Evolutionary conservation across 2,113 vertebrate species (phyloP).

Genomic region (Misgurnus anguillicaudatus): DNA sequence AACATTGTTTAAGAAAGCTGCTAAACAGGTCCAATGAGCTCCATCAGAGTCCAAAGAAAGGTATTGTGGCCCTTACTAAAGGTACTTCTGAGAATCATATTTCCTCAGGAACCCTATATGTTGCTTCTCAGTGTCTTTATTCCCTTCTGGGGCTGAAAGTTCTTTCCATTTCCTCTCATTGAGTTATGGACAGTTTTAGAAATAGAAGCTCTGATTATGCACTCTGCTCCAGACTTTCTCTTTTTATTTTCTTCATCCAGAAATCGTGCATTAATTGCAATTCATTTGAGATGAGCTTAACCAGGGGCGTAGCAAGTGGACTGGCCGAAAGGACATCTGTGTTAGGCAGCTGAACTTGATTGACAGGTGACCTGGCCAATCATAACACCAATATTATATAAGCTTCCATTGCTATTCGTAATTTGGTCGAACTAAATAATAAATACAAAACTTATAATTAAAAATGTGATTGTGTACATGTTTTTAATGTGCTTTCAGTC

Average conservation of each 20-base stretch:
- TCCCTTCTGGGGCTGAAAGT: not conserved
- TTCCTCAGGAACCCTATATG: not conserved
- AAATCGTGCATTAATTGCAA: slow-evolving; percentile 17
- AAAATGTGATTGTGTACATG: too few relatives aligned
- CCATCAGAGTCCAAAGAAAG: not conserved
- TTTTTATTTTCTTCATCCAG: slow-evolving; percentile 15
- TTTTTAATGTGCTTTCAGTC: too few relatives aligned
- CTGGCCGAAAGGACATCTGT: too few relatives aligned
- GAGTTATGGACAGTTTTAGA: slow-evolving; percentile 49
- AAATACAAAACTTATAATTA: too few relatives aligned
- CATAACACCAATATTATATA: too few relatives aligned
- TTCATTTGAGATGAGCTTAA: slow-evolving; percentile 21
- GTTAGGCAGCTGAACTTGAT: too few relatives aligned
- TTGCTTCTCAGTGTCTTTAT: not conserved
- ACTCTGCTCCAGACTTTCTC: slow-evolving; percentile 3
- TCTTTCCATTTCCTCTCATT: slow-evolving; percentile 67
- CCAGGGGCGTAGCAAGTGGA: too few relatives aligned
- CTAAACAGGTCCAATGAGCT: not conserved
- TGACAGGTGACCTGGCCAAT: too few relatives aligned
- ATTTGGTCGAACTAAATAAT: too few relatives aligned
- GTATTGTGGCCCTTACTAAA: not conserved
- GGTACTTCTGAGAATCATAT: not conserved
- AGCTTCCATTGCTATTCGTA: too few relatives aligned
- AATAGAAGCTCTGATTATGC: slow-evolving; percentile 26
- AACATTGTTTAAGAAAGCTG: not conserved